These are phyloP conservation scores for Saturnia japonica DNA, from an alignment of 2,888 invertebrate species.

Conservation along the genomic window DNA sequence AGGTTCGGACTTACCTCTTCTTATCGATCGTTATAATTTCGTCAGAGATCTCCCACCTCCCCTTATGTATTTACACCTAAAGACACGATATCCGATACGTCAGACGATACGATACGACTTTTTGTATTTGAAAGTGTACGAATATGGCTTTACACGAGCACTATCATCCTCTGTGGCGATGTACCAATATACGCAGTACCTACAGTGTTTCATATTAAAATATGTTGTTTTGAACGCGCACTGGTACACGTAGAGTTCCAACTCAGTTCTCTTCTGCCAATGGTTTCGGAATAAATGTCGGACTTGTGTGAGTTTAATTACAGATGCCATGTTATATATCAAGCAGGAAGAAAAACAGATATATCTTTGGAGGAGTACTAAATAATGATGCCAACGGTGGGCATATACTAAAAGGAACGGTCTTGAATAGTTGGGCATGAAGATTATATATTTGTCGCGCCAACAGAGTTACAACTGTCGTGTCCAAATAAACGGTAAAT, in stretches of 20 bases:
- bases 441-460: too few species aligned
- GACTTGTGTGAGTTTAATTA: too few species aligned
- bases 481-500: too few species aligned
- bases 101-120: neutral
- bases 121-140: neutral
- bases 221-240: neutral
- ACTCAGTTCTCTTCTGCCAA: neutral
- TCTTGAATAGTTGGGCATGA: neutral
- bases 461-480: too few species aligned
- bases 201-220: neutral
- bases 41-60: neutral
- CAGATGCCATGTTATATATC: neutral
- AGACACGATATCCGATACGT: neutral
- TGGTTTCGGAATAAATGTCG: neutral
- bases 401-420: neutral
- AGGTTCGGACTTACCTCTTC: conserved; percentile 2
- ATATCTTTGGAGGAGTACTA: neutral
- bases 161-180: neutral
- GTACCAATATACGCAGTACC: neutral
- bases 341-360: neutral
- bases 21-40: neutral
- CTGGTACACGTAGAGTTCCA: neutral
- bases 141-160: too few species aligned
- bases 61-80: neutral
- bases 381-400: neutral